phyloP scores from a whole-genome alignment of 2,113 vertebrate genomes.

The Aphelocoma coerulescens region DNA sequence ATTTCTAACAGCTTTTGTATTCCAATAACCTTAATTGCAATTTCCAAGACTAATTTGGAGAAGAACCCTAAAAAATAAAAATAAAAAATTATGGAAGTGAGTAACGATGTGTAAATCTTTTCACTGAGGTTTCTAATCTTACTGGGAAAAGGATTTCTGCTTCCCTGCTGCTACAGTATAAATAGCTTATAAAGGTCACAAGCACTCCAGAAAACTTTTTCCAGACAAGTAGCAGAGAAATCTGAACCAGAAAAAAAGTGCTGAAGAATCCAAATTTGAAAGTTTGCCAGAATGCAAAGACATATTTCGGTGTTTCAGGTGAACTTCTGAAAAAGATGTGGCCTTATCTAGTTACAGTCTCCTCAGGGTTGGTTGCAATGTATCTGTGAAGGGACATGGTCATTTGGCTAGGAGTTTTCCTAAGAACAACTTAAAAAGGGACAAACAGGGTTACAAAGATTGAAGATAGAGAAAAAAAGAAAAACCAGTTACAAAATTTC shows the following conservation, averaged over 20 bases:
- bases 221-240: neutral
- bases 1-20: neutral
- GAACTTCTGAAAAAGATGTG: neutral
- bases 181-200: neutral
- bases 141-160: neutral
- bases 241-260: neutral
- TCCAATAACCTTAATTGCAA: neutral
- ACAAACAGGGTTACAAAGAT: neutral
- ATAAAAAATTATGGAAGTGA: neutral
- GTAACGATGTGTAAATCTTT: neutral
- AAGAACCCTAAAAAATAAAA: neutral
- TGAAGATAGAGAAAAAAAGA: neutral
- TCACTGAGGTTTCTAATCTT: neutral
- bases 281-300: neutral
- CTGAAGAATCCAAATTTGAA: neutral
- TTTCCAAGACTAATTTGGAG: neutral
- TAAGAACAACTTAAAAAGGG: neutral
- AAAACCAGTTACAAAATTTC: neutral
- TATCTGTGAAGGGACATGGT: neutral
- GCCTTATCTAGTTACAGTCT: neutral
- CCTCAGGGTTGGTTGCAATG: neutral
- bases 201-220: neutral
- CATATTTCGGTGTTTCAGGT: neutral
- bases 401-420: neutral
- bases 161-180: neutral